Evolutionary conservation across 2,888 invertebrate species (phyloP).

Genomic region (Drosophila mercatorum): DNA sequence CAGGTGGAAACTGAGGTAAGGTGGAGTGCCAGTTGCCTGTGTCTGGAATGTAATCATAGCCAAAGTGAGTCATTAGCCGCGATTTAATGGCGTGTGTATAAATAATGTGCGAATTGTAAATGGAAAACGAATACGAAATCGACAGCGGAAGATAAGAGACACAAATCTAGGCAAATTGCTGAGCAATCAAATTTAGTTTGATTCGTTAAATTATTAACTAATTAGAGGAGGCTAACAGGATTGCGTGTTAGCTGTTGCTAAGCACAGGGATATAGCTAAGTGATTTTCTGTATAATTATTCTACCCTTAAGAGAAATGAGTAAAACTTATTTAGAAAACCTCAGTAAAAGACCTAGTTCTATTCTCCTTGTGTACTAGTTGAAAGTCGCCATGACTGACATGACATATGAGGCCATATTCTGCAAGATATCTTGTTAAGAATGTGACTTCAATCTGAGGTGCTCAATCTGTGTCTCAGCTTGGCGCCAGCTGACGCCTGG

Average conservation of each 20-base stretch:
- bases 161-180: background rate
- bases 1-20: constrained; percentile 1
- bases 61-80: constrained; percentile 69
- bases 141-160: constrained; percentile 8
- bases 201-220: background rate
- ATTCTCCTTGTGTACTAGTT: no score
- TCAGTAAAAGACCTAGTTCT: no score
- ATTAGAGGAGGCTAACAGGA: background rate
- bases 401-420: no score
- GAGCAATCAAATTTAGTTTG: background rate
- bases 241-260: background rate
- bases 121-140: background rate
- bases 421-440: no score
- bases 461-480: no score
- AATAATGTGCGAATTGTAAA: constrained; percentile 39
- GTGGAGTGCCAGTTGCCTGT: background rate
- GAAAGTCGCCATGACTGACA: no score
- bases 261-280: background rate
- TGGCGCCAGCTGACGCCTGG: no score
- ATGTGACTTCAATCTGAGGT: no score
- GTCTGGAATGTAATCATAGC: constrained; percentile 39
- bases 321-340: no score
- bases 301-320: no score
- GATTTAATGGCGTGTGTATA: constrained; percentile 36
- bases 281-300: no score